A percentile compares a stretch with the other conserved stretches of the same genome.
Conservation (phyloP, 53 echinoderm and acorn worm genomes). For the Glandiceps talaboti region DNA sequence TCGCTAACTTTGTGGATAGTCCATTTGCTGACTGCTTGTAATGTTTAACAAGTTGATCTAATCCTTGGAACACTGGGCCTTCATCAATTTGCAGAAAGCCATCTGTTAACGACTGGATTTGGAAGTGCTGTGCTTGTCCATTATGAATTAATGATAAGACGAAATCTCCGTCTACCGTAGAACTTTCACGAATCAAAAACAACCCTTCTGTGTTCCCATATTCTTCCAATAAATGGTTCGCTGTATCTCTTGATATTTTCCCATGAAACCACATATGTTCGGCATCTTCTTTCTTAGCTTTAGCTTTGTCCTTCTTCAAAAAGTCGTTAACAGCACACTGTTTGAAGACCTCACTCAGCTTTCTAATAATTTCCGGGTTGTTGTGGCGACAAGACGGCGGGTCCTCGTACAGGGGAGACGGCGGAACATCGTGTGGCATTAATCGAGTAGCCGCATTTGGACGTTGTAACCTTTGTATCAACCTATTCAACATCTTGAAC, state of each 20-base stretch:
- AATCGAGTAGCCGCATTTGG: not conserved
- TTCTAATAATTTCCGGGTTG: constrained; percentile 52
- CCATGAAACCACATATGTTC: constrained; percentile 85
- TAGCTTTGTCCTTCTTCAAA: constrained; percentile 42
- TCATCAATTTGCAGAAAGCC: constrained; percentile 84
- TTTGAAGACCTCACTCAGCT: constrained; percentile 34
- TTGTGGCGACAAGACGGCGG: not conserved
- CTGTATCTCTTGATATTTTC: constrained; percentile 79
- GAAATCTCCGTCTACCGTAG: constrained; percentile 66
- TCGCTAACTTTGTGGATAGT: constrained; percentile 63
- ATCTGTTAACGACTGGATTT: constrained; percentile 86
- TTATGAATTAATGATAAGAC: constrained; percentile 84
- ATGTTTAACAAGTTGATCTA: constrained; percentile 73
- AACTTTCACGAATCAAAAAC: constrained; percentile 82
- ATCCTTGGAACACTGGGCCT: constrained; percentile 79
- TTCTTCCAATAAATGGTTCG: constrained; percentile 68
- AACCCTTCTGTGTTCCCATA: constrained; percentile 56
- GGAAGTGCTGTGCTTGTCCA: constrained; percentile 70
- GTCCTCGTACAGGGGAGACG: not conserved
- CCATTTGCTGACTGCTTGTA: constrained; percentile 70
- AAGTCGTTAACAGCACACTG: constrained; percentile 53
- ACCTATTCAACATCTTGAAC: not conserved
- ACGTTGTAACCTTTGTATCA: not conserved
- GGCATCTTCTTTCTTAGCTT: constrained; percentile 65
- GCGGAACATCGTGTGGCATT: not conserved